phyloP scores from a whole-genome alignment of 2,113 vertebrate species.

The Drymodes brunneopygia region DNA sequence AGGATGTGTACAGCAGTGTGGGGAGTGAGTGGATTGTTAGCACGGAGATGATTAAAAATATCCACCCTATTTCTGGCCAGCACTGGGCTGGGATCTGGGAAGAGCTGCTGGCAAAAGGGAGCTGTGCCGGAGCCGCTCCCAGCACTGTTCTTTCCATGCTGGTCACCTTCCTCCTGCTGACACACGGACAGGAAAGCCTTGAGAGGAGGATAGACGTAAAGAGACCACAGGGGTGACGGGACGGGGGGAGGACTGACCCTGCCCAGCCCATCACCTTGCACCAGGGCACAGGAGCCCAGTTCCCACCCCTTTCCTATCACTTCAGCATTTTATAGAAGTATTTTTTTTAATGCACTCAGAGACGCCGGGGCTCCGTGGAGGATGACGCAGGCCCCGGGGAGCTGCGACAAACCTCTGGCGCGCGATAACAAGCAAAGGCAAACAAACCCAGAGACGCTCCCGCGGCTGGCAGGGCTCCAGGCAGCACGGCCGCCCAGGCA shows the following conservation, averaged over 20 bases:
- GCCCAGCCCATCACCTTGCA: background rate
- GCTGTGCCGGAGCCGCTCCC: slow-evolving; percentile 1
- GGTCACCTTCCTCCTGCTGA: background rate
- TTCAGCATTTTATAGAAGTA: background rate
- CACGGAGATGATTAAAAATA: slow-evolving; percentile 53
- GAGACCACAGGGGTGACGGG: background rate
- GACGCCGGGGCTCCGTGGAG: background rate
- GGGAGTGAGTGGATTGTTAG: background rate
- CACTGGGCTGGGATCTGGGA: slow-evolving; percentile 8
- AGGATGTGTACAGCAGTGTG: background rate
- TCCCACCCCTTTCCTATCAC: background rate
- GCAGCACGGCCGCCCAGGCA: background rate
- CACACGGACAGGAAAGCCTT: slow-evolving; percentile 39
- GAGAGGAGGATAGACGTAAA: background rate
- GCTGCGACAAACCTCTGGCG: slow-evolving; percentile 35
- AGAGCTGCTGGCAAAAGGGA: slow-evolving; percentile 50
- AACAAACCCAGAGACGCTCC: slow-evolving; percentile 53
- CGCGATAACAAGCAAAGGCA: slow-evolving; percentile 36
- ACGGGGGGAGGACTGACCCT: background rate
- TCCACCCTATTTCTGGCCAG: slow-evolving; percentile 32
- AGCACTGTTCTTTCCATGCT: background rate
- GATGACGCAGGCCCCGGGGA: slow-evolving; percentile 50
- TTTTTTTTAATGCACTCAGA: background rate
- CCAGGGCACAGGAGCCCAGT: background rate
- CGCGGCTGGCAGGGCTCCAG: slow-evolving; percentile 23